Base-by-base conservation (phyloP, 2,797 vertebrate species). In the Spinibarbus caldwelli region DNA sequence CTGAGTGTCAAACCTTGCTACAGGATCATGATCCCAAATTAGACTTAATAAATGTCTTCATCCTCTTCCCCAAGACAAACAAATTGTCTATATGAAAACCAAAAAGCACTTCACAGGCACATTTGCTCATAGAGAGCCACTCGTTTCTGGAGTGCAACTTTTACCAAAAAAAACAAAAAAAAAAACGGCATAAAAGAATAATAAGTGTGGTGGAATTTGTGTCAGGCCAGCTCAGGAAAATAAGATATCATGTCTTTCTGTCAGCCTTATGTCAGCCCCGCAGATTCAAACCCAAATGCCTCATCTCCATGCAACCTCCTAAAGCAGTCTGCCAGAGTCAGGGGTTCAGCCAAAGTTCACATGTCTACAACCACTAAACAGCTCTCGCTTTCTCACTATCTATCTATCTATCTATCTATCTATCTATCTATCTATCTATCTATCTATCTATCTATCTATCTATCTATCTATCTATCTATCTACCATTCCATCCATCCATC, bases 181-280 rank as follows among this genome's bases (percentile, higher is more conserved):
- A n/a, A n/a, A n/a, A n/a, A n/a, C n/a, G 93, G 93, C 96, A 96
- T 96, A 95, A 96, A 96, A 97, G 96, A 97, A 97, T 96, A 97
- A 97, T 95, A 97, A 97, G 95, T 93, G 93, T 94, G 94, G 96
- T 95, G 95, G 96, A 97, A 96, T 97, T 97, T 97, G 96, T 98
- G 97, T 98, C 97, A 97, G 96, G 92, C 93, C 91, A 89, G 96
- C 96, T 97, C 95, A 95, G 94, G 94, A 98, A 97, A 99, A 97
- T 98, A 97, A 99, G 98, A 99, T 98, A 98, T 99, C 97, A 99
- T 94, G 96, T 97, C 96, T 96, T 96, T 95, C 96, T 96, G 96
- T 97, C 96, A 95, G 96, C 96, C 96, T 95, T n/a, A n/a, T 96
- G 96, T 97, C 96, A 95, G 96, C 96, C 96, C 95, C 94, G 96